Evolutionary conservation across 2,888 invertebrate genomes (phyloP), one percentile per base, ranked within the genome.

Genomic region (Brassicogethes aeneus): DNA sequence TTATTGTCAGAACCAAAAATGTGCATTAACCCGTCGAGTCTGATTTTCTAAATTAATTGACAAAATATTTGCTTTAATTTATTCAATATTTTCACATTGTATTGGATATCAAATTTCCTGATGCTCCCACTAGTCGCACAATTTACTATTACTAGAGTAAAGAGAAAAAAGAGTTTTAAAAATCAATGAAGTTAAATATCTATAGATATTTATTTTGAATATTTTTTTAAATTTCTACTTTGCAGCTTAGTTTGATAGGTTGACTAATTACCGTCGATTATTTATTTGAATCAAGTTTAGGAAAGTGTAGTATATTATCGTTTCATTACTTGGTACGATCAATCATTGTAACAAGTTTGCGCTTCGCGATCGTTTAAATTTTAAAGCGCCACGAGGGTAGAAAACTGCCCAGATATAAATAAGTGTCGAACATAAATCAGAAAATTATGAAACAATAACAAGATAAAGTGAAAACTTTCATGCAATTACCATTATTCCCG

Each of bases 331-430:
- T 15, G 34, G 15, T 39, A 34, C 39, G 32, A 45, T 45, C 41
- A 45, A 45, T 45, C 42, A 45, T 45, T 42, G 39, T 39, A 17
- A 32, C 45, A 45, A 42, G 43, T 45, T 43, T 43, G 34, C 45
- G 40, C 43, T 23, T 23, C 10, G 23, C 23, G 23, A 23, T 7
- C 23, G 10, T 23, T 23, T 23, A 23, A 23, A 23, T 23, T 5
- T 23, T 23, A 23, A 23, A 23, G 5, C 23, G 23, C 10, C 10
- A 7, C 5, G 23, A 23, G 23, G 23, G 23, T 23, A 23, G 23
- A 23, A 23, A 23, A 23, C 23, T 23, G 10, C 23, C 5, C 23
- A 23, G 23, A 23, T 23, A 23, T 23, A 23, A 23, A 23, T 23
- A 23, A 23, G 23, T 23, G 23, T 23, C 23, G 23, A 23, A 23